phyloP scores from a whole-genome alignment of 2,797 vertebrate species.

The Fistularia commersonii region DNA sequence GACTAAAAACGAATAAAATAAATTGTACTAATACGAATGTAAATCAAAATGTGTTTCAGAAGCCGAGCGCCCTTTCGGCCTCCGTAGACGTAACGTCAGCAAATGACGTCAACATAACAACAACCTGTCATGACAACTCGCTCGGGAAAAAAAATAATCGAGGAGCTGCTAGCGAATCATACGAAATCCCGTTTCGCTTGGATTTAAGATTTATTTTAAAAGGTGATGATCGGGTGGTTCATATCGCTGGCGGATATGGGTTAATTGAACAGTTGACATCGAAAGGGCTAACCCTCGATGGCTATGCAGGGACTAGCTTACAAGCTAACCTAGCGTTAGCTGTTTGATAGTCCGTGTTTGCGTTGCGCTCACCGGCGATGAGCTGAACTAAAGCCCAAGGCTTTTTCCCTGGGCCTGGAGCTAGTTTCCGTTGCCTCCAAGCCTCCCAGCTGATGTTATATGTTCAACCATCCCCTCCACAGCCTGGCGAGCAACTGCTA shows the following conservation, averaged over 20 bases:
- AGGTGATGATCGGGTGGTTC: slow-evolving; percentile 33
- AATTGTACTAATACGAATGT: background rate
- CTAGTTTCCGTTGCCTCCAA: no score
- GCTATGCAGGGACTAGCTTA: slow-evolving; percentile 9
- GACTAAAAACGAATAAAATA: background rate
- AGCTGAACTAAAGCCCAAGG: slow-evolving; percentile 4
- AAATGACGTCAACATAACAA: slow-evolving; percentile 71
- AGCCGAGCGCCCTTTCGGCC: slow-evolving; percentile 37
- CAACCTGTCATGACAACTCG: slow-evolving; percentile 64
- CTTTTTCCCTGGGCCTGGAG: background rate
- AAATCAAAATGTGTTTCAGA: background rate
- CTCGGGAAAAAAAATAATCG: slow-evolving; percentile 19
- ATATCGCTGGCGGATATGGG: no score
- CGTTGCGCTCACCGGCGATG: slow-evolving; percentile 1
- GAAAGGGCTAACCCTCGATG: no score
- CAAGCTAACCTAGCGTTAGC: slow-evolving; percentile 56
- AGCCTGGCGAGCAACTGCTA: no score
- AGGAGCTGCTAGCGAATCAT: slow-evolving; percentile 27
- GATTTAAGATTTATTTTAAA: slow-evolving; percentile 34
- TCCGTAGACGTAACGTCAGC: slow-evolving; percentile 41
- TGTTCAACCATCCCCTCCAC: no score
- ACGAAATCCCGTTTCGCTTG: slow-evolving; percentile 11
- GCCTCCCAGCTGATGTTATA: background rate
- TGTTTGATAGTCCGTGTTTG: slow-evolving; percentile 13
- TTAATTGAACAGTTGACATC: no score